Evolutionary conservation across 1,140 invertebrate genomes (phyloP).

Genomic region (Periplaneta americana): DNA sequence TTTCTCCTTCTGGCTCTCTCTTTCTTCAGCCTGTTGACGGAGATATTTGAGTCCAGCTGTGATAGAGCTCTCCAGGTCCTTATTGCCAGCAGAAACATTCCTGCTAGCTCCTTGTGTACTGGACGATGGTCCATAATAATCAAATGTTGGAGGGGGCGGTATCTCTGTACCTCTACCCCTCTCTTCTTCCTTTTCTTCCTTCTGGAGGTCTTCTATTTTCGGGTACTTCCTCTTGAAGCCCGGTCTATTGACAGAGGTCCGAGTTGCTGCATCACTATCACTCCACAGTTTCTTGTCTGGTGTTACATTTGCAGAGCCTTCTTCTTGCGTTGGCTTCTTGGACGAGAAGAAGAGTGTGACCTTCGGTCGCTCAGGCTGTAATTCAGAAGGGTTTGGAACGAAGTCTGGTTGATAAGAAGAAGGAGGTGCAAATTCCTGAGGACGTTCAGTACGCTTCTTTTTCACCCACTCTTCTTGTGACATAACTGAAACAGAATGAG

Average conservation of each 20-base stretch:
- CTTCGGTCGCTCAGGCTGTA: neutral
- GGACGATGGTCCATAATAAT: constrained; percentile 50
- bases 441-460: constrained; percentile 59
- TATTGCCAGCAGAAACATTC: neutral
- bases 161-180: constrained; percentile 43
- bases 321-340: neutral
- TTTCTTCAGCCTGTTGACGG: constrained; percentile 51
- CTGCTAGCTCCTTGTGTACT: constrained; percentile 24
- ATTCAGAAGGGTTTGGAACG: neutral
- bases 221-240: neutral
- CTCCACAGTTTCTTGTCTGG: neutral
- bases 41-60: constrained; percentile 61
- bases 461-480: constrained; percentile 76
- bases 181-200: neutral
- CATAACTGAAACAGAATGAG: constrained; percentile 39
- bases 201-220: neutral
- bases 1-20: constrained; percentile 22
- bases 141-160: constrained; percentile 54
- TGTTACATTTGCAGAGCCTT: neutral
- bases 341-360: neutral
- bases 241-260: too few relatives aligned
- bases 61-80: constrained; percentile 49
- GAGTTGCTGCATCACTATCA: neutral
- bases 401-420: constrained; percentile 34
- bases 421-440: constrained; percentile 61